Conservation (phyloP, 2,113 vertebrate species). For the Pygoscelis antarcticus region DNA sequence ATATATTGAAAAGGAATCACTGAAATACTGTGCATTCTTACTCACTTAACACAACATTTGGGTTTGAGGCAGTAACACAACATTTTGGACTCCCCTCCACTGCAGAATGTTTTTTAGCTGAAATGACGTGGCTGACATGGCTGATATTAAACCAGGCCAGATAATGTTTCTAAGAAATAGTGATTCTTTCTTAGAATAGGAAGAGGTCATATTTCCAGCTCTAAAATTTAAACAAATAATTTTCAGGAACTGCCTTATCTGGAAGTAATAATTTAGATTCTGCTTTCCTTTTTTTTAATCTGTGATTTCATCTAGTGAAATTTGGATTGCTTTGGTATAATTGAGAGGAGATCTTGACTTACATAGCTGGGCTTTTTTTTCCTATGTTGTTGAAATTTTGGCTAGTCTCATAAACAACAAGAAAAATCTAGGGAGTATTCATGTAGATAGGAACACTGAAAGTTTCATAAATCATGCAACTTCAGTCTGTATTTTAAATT, state of each 20-base stretch:
- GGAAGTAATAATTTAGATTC: background rate
- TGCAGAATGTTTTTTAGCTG: background rate
- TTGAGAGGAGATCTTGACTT: background rate
- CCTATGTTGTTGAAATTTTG: background rate
- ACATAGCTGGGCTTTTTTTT: background rate
- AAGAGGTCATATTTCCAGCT: background rate
- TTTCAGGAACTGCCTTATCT: conserved; percentile 21
- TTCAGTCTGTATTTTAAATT: background rate
- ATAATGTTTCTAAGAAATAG: background rate
- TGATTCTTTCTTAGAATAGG: background rate
- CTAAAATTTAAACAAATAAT: background rate
- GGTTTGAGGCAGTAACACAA: background rate
- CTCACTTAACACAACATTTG: background rate
- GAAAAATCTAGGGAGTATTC: conserved; percentile 7
- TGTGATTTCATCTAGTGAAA: background rate
- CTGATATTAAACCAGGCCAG: background rate
- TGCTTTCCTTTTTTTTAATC: background rate
- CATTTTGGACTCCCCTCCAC: background rate
- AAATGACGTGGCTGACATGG: background rate
- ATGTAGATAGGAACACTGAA: background rate
- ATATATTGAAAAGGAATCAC: background rate
- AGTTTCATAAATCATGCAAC: background rate
- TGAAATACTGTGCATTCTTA: background rate
- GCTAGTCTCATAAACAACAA: background rate
- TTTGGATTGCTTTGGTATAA: background rate